Percentiles rank a stretch among this genome's conserved stretches.
Conservation (phyloP, 2,113 vertebrate species). For the Callionymus lyra region DNA sequence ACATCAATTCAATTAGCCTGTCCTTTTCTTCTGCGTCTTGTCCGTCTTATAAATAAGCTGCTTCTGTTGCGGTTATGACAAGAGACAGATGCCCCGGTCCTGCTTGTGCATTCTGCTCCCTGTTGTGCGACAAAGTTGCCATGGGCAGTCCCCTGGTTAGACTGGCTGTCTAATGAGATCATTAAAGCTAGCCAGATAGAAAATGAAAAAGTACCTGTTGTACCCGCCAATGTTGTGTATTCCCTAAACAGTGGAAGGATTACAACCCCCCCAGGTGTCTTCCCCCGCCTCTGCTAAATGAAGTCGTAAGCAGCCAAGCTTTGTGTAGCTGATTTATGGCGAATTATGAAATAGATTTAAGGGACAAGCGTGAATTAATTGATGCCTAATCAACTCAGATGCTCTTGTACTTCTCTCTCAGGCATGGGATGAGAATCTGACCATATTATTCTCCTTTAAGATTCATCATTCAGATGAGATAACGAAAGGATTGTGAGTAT, state of each 20-base stretch:
- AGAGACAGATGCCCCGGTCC: constrained; percentile 28
- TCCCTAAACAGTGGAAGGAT: constrained; percentile 41
- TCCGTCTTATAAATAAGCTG: constrained; percentile 31
- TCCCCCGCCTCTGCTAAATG: constrained; percentile 35
- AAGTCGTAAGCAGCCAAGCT: constrained; percentile 30
- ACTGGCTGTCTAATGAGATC: constrained; percentile 59
- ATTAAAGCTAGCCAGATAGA: constrained; percentile 51
- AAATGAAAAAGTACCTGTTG: constrained; percentile 64
- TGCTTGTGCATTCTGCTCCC: constrained; percentile 16
- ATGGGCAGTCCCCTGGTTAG: constrained; percentile 21
- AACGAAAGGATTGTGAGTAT: background rate
- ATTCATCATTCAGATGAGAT: constrained; percentile 9
- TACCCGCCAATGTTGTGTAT: constrained; percentile 33
- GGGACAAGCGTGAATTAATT: constrained; percentile 45
- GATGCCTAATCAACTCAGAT: constrained; percentile 11
- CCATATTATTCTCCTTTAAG: too few species aligned
- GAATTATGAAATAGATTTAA: constrained; percentile 30
- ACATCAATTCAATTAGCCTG: constrained; percentile 43
- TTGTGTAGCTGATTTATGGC: constrained; percentile 29
- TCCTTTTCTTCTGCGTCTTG: constrained; percentile 4
- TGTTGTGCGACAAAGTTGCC: constrained; percentile 26
- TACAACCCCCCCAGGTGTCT: constrained; percentile 17
- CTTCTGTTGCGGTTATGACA: constrained; percentile 26
- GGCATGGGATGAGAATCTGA: too few species aligned
- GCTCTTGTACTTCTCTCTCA: too few species aligned